Evolutionary conservation across 2,797 vertebrate genomes (phyloP), one percentile per base, ranked within the genome.

Genomic region (Peromyscus aztecus): DNA sequence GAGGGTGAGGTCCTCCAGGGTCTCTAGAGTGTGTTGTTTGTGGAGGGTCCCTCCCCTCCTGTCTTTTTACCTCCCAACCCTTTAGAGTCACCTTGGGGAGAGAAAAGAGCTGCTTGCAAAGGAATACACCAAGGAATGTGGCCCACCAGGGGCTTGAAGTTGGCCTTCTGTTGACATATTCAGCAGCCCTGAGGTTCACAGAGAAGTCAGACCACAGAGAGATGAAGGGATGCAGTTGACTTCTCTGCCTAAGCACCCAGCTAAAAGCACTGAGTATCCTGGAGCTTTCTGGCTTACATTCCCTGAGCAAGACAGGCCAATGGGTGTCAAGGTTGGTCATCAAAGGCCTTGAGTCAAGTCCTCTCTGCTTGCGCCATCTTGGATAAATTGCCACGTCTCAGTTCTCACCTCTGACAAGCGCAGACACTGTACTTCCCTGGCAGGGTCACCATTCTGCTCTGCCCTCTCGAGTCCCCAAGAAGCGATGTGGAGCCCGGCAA

Each of bases 161-260:
- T 77, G 80, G 83, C 52, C n/a, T 61, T 95, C 12, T 65, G 75
- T 93, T 91, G 23, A 73, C 76, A 93, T 43, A 52, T 52, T 67
- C 85, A 88, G 90, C 6, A 16, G 73, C 91, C 94, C 84, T 95
- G 95, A 65, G 81, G 23, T 27, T 87, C 63, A 0, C 0, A 34
- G 92, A 76, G 94, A 97, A 59, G 73, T 4, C 0, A 57, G 81
- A 71, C 57, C 89, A 67, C 23, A 94, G 78, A 16, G 81, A 96
- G 95, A 95, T 90, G 95, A 97, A 98, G 4, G 87, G 89, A 82
- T 88, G 67, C 10, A 34, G 46, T 94, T 95, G 90, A 52, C 3
- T 81, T 69, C 97, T 84, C 94, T 95, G 87, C 94, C 96, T 6
- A 43, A 94, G 82, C 40, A 94, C 88, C 89, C 31, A 97, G 93